These are phyloP conservation scores for Oceanodroma tethys DNA, from an alignment of 2,113 vertebrate species.

Conservation along the genomic window DNA sequence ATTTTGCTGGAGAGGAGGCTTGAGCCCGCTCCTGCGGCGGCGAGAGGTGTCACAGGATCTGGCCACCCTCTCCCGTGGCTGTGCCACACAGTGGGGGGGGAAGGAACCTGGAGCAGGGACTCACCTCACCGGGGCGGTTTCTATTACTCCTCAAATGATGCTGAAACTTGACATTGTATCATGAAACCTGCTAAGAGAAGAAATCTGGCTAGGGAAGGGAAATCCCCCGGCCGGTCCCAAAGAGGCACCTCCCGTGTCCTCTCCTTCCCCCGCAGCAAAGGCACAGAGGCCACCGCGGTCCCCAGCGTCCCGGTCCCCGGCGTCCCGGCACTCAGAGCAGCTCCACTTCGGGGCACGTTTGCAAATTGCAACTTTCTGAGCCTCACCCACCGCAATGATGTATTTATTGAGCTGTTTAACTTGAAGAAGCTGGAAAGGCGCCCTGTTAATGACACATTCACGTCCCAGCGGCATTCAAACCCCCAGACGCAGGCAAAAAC, in stretches of 20 bases:
- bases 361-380: background rate
- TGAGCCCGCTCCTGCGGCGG: background rate
- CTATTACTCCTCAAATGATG: background rate
- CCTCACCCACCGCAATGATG: rapidly evolving
- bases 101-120: background rate
- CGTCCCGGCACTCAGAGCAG: rapidly evolving
- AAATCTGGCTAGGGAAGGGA: background rate
- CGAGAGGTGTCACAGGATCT: background rate
- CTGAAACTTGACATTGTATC: background rate
- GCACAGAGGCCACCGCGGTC: rapidly evolving
- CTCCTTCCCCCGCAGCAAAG: background rate
- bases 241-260: rapidly evolving
- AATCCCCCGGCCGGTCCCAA: background rate
- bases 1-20: background rate
- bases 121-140: background rate
- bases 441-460: rapidly evolving
- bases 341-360: rapidly evolving
- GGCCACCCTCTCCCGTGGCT: rapidly evolving
- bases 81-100: rapidly evolving
- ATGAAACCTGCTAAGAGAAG: background rate
- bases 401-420: background rate
- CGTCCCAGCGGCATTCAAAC: background rate
- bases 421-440: background rate
- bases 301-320: rapidly evolving
- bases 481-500: background rate